phyloP scores from a whole-genome alignment of 1,140 invertebrate genomes.

The Habropoda laboriosa region DNA sequence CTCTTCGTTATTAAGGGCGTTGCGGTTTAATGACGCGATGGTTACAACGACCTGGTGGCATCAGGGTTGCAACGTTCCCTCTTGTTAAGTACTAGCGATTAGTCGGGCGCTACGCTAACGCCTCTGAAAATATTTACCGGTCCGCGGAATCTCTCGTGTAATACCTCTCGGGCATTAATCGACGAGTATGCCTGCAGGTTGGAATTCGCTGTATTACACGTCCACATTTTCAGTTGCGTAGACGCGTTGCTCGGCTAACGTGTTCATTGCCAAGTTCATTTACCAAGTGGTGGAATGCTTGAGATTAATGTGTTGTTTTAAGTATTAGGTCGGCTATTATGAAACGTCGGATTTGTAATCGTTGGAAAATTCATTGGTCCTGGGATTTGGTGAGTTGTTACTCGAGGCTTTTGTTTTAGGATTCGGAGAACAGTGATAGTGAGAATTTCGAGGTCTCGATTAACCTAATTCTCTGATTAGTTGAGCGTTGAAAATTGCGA shows the following conservation, averaged over 20 bases:
- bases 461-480: no score
- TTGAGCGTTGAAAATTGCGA: no score
- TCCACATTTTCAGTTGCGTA: neutral
- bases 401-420: no score
- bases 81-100: constrained; percentile 41
- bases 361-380: no score
- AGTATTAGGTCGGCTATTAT: no score
- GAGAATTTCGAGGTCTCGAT: no score
- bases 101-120: neutral
- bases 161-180: constrained; percentile 16
- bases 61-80: constrained; percentile 31
- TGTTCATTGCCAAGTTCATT: neutral
- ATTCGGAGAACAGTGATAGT: no score
- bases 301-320: no score
- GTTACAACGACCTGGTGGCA: constrained; percentile 17
- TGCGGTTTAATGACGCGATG: constrained; percentile 67
- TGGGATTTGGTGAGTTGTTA: no score
- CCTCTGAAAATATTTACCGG: constrained; percentile 59
- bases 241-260: neutral
- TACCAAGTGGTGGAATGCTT: neutral
- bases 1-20: constrained; percentile 63
- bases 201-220: neutral
- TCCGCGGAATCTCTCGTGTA: constrained; percentile 10
- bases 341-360: no score
- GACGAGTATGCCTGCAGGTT: neutral